These are phyloP conservation scores for Chionomys nivalis DNA, from an alignment of 2,113 vertebrate genomes.

Conservation along the genomic window DNA sequence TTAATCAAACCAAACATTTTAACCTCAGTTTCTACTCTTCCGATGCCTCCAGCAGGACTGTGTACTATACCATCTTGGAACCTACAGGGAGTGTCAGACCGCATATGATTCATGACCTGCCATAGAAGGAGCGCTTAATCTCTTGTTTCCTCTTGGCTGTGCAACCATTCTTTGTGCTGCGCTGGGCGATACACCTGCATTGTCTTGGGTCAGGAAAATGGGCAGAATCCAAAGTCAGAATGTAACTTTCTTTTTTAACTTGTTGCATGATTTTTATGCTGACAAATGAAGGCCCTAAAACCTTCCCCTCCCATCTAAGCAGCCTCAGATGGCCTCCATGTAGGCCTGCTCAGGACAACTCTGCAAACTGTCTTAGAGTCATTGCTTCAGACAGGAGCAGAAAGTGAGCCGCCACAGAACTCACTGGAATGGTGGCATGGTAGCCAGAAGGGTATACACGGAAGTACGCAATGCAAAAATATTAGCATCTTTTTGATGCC, in stretches of 20 bases:
- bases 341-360: not conserved
- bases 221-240: not conserved
- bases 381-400: not conserved
- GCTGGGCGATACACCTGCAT: not conserved
- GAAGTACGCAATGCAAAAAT: not conserved
- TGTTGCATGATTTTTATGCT: not conserved
- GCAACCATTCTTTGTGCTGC: not conserved
- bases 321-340: not conserved
- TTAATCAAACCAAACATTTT: not conserved
- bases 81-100: not conserved
- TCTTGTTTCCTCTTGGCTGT: not conserved
- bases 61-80: accelerated
- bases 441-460: not conserved
- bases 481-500: not conserved
- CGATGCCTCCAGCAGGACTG: not conserved
- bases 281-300: conserved; percentile 31
- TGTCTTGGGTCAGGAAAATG: not conserved
- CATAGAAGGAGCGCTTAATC: not conserved
- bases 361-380: not conserved
- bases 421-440: accelerated
- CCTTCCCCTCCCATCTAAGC: not conserved
- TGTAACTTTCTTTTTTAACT: not conserved
- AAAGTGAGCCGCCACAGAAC: not conserved
- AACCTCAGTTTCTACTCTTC: not conserved
- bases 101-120: accelerated